A percentile compares a stretch with the other conserved stretches of the same genome.
Evolutionary conservation across 2,113 vertebrate genomes (phyloP).

Genomic region (Cnemophilus loriae): DNA sequence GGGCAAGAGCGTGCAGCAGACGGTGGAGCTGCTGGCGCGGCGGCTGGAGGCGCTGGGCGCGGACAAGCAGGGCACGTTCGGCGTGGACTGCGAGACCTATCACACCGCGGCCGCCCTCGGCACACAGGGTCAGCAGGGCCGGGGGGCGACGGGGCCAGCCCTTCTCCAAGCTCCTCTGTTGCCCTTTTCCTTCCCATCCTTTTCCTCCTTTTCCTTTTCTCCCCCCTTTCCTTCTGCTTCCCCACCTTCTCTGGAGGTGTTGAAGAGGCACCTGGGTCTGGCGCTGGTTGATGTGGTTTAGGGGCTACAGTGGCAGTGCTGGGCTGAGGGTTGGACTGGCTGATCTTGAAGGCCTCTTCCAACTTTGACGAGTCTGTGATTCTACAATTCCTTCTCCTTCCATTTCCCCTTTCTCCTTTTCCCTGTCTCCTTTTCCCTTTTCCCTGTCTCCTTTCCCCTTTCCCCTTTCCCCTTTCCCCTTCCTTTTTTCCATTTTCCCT

Average conservation of each 20-base stretch:
- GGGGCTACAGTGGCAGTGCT: not conserved
- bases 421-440: no score
- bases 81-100: slow-evolving; percentile 95
- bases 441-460: not conserved
- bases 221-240: not conserved
- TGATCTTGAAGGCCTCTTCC: not conserved
- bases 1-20: slow-evolving; percentile 96
- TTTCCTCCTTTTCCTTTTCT: no score
- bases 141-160: not conserved
- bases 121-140: slow-evolving; percentile 52
- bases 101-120: slow-evolving; percentile 85
- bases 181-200: not conserved
- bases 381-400: not conserved
- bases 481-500: not conserved
- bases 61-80: slow-evolving; percentile 93
- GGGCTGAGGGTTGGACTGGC: not conserved
- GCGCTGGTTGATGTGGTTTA: not conserved
- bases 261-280: not conserved
- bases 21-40: slow-evolving; percentile 87
- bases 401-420: not conserved
- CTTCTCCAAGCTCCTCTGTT: not conserved
- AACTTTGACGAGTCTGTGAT: not conserved
- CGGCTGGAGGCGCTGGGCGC: slow-evolving; percentile 91
- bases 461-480: not conserved
- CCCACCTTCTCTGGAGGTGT: not conserved